Evolutionary conservation across 1,140 invertebrate species (phyloP).

Genomic region (Choristoneura fumiferana): DNA sequence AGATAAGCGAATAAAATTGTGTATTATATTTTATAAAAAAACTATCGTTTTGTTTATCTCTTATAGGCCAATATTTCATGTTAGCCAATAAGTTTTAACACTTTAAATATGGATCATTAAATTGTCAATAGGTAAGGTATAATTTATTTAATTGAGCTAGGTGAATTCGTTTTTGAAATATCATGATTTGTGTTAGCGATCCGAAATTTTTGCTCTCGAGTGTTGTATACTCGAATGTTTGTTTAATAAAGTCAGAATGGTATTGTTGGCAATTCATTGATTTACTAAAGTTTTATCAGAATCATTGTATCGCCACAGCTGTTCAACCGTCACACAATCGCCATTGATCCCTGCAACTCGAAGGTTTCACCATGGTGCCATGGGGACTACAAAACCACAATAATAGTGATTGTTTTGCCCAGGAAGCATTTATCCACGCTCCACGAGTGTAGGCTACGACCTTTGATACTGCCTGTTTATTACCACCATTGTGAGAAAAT

Average conservation of each 20-base stretch:
- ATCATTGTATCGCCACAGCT: conserved; percentile 18
- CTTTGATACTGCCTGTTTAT: conserved; percentile 33
- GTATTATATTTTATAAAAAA: too few species aligned
- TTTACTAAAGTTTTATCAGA: background rate
- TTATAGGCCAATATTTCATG: too few species aligned
- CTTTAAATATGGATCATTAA: too few species aligned
- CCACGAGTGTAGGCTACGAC: conserved; percentile 36
- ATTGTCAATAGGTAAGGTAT: too few species aligned
- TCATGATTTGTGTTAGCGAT: too few species aligned
- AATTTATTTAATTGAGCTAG: too few species aligned
- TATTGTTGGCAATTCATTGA: background rate
- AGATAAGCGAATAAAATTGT: too few species aligned
- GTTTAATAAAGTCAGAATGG: background rate
- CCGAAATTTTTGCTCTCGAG: too few species aligned
- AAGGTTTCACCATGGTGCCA: conserved; percentile 57
- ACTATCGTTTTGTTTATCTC: too few species aligned
- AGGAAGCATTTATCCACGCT: conserved; percentile 70
- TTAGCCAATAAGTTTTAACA: too few species aligned
- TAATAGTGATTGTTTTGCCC: conserved; percentile 65
- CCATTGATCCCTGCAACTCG: conserved; percentile 66
- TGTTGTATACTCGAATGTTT: too few species aligned
- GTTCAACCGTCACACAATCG: conserved; percentile 56
- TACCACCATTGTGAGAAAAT: conserved; percentile 22
- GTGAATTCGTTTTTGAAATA: too few species aligned
- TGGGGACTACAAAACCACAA: conserved; percentile 37